Evolutionary conservation across 1,140 invertebrate genomes (phyloP), one percentile per base, ranked within the genome.

Genomic region (Eciton burchellii): DNA sequence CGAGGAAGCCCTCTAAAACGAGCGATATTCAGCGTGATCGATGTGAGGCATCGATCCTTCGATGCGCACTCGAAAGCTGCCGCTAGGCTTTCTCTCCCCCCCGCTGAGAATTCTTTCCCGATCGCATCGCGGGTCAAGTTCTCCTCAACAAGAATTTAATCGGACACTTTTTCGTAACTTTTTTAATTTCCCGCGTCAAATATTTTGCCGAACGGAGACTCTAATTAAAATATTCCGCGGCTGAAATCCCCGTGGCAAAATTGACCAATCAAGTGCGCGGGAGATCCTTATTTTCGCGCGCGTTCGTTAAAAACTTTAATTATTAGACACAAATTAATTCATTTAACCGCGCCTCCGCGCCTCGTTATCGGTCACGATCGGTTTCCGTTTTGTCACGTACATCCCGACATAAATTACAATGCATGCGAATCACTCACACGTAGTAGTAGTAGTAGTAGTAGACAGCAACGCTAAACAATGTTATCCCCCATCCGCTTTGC

Each of bases 181-280:
- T 79, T 70, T 56, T 57, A 79, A 79, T 70, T 70, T 68, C 62
- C 49, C 11, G 56, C 49, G 63, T 79, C 68, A 79, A 79, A 79
- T 79, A 79, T 79, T 79, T 79, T 45, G 63, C 24, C 19, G 56
- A 79, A 49, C 11, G 16, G n/a, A 79, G 41, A 3, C 16, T 68
- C 35, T 68, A 52, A 70, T 79, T 79, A 70, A 79, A 70, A 79
- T 70, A 68, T 12, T 57, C 49, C 4, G 3, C 21, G 45, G 52
- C 47, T 66, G 12, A 68, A 77, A 56, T 79, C 35, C 14, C 21
- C 21, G n/a, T n/a, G n/a, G 43, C 41, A 24, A 4, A 62, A 79
- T 62, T 41, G 35, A 26, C 59, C n/a, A 77, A 56, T 66, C 6
- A 35, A 35, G 35, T 6, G 6, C 35, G 54, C 66, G 63, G 56